Evolutionary conservation across 2,113 vertebrate genomes (phyloP).

Genomic region (Oxyura jamaicensis): DNA sequence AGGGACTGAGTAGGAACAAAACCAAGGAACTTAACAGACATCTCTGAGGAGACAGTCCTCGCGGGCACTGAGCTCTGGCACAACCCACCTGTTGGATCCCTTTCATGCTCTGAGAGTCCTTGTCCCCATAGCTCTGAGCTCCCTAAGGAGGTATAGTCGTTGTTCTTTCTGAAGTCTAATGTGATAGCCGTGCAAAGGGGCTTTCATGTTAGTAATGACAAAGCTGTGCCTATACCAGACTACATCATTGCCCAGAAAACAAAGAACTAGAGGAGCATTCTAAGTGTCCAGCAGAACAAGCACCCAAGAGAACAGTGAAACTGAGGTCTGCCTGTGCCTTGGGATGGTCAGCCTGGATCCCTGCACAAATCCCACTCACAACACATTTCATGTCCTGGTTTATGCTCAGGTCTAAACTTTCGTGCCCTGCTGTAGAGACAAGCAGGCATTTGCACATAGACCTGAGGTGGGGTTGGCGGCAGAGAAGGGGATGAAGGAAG

Average conservation of each 20-base stretch:
- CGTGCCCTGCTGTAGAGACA: background rate
- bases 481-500: no score
- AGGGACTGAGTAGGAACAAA: background rate
- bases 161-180: background rate
- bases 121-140: background rate
- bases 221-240: background rate
- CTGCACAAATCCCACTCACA: background rate
- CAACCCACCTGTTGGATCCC: background rate
- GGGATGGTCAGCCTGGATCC: background rate
- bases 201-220: background rate
- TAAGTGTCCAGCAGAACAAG: background rate
- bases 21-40: background rate
- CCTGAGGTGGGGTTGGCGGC: background rate
- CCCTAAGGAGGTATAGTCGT: background rate
- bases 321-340: background rate
- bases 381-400: background rate
- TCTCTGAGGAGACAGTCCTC: background rate
- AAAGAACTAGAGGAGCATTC: background rate
- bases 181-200: background rate
- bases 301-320: background rate
- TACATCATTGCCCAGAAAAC: background rate
- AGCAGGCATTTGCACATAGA: background rate
- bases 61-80: fast-evolving
- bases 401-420: background rate
- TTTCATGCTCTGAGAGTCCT: background rate